These are phyloP conservation scores for Ranitomeya imitator DNA, from an alignment of 2,113 vertebrate species.

Conservation along the genomic window DNA sequence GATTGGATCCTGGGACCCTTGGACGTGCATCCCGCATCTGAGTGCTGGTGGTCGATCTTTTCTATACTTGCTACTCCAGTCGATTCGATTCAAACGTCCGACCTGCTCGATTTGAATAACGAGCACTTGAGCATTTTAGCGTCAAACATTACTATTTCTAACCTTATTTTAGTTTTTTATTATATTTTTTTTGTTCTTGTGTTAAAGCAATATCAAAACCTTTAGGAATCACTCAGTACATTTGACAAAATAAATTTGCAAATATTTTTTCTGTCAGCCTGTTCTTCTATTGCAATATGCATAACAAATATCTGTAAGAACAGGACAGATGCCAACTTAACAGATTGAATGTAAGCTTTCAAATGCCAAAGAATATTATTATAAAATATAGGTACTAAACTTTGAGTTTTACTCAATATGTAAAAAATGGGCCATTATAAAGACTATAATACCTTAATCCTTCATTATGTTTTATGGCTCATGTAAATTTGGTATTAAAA, in stretches of 20 bases:
- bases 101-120: too few species aligned
- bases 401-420: conserved; percentile 1
- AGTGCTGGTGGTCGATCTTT: too few species aligned
- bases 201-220: not conserved
- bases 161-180: not conserved
- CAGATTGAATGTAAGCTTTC: conserved; percentile 36
- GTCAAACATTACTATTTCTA: too few species aligned
- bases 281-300: conserved; percentile 20
- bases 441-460: not conserved
- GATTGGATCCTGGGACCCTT: too few species aligned
- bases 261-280: not conserved
- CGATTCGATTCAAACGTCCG: too few species aligned
- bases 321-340: conserved; percentile 40
- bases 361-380: conserved; percentile 32
- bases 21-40: too few species aligned
- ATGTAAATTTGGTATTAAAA: not conserved
- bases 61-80: too few species aligned
- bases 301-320: conserved; percentile 23
- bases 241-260: conserved; percentile 7
- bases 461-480: not conserved
- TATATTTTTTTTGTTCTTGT: not conserved
- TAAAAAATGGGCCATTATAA: conserved; percentile 1
- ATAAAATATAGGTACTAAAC: conserved; percentile 35
- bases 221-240: not conserved
- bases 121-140: too few species aligned